Conservation (phyloP, 2,888 invertebrate species). For the Cataglyphis cursor region DNA sequence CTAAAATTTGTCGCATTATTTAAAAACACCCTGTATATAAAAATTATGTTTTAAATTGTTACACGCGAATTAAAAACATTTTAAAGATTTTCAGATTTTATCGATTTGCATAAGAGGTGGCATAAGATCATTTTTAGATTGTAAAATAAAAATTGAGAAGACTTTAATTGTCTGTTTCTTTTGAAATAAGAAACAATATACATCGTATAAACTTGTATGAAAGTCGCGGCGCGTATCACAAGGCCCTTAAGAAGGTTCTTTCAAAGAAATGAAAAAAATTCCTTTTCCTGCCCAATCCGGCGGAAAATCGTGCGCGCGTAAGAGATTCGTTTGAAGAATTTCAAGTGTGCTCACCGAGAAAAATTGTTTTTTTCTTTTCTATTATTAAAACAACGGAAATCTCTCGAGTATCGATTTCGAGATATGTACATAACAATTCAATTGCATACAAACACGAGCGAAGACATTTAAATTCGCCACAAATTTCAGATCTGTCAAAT, state of each 20-base stretch:
- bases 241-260: conserved; percentile 3
- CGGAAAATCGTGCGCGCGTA: conserved; percentile 32
- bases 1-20: no score
- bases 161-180: background rate
- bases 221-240: background rate
- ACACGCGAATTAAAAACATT: background rate
- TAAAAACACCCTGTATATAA: no score
- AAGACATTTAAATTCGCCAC: conserved; percentile 6
- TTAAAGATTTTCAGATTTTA: background rate
- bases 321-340: conserved; percentile 10
- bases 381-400: conserved; percentile 45
- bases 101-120: background rate
- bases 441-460: background rate
- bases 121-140: background rate
- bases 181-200: conserved; percentile 3
- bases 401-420: conserved; percentile 2
- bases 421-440: conserved; percentile 9
- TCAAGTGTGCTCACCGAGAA: background rate
- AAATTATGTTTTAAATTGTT: background rate
- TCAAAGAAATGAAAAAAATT: conserved; percentile 38
- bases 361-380: background rate
- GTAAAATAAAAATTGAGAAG: background rate
- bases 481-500: background rate
- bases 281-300: conserved; percentile 33
- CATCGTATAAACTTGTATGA: background rate